Evolutionary conservation across 2,888 invertebrate species (phyloP), one percentile per base, ranked within the genome.

Genomic region (Tortrix viridana): DNA sequence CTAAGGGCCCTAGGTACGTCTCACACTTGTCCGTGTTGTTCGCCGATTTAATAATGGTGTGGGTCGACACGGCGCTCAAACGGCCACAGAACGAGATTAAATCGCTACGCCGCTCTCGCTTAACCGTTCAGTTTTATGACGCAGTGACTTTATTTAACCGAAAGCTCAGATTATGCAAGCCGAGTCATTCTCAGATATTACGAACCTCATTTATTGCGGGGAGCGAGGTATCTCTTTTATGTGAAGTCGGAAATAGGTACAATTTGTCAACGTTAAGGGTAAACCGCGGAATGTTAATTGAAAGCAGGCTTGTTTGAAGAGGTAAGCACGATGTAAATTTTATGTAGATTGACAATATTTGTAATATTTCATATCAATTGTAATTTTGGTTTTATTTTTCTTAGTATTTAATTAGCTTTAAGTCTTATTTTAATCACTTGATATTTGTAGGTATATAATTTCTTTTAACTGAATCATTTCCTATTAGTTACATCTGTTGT

Each of bases 51-150:
- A 55, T 55, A 49, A 49, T 32, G 9, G 18, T 26, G 55, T 22
- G 43, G 44, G 37, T 49, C 37, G 22, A 50, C 37, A 49, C 49
- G 53, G 37, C 22, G 32, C 52, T 47, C 43, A 56, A 66, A 50
- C 43, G 38, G 19, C 52, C 47, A 53, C 66, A 66, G n/a, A 64
- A 64, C 62, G 41, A 56, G 60, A 66, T 66, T 64, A 64, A 63
- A 60, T 55, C 60, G 63, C 47, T 12, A 38, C 60, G 54, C 43
- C 54, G 44, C 46, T 43, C 47, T 41, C 60, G 37, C 46, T 53
- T 44, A 44, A 56, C 50, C 52, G 48, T 60, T 50, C 55, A 54
- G 22, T 37, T 60, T 65, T 60, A 60, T 61, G 60, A 56, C 37
- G 52, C 32, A 46, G 60, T 22, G 32, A 53, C 52, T 48, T 48